Conservation (phyloP, 2,797 vertebrate genomes). For the Poecilia wingei region DNA sequence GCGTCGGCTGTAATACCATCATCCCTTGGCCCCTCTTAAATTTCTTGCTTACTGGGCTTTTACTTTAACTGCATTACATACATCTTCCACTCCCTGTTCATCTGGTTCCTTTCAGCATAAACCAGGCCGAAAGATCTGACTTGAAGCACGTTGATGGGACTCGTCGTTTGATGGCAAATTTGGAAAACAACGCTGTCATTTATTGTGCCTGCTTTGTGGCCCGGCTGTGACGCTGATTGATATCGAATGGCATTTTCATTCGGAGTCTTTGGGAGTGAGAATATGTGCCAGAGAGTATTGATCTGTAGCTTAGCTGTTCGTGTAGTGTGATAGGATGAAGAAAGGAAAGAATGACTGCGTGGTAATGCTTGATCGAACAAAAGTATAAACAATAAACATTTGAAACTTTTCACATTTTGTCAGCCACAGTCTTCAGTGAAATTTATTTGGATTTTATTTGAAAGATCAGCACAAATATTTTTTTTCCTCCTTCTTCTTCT, state of each 20-base stretch:
- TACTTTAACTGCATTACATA: conserved; percentile 81
- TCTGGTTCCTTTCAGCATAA: conserved; percentile 75
- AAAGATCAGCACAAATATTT: neutral
- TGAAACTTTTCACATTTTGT: neutral
- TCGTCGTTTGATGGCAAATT: conserved; percentile 53
- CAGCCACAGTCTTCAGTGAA: neutral
- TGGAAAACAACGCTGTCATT: conserved; percentile 51
- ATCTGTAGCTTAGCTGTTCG: conserved; percentile 67
- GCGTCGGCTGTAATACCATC: conserved; percentile 73
- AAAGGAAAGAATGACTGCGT: conserved; percentile 46
- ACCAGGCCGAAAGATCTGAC: conserved; percentile 56
- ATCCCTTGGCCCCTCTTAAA: conserved; percentile 75
- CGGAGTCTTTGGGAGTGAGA: conserved; percentile 64
- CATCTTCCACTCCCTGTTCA: conserved; percentile 68
- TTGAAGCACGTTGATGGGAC: conserved; percentile 28
- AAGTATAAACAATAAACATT: conserved; percentile 51
- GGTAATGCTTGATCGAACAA: conserved; percentile 57
- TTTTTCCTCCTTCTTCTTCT: no score
- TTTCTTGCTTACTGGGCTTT: conserved; percentile 80
- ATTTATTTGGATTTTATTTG: neutral
- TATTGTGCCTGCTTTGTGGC: conserved; percentile 54
- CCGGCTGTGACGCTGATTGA: conserved; percentile 65
- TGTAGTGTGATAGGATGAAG: conserved; percentile 53
- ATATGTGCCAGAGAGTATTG: conserved; percentile 70
- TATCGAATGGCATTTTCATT: conserved; percentile 70